These are phyloP conservation scores for Cochlearius cochlearius DNA, from an alignment of 2,113 vertebrate genomes.

Conservation along the genomic window DNA sequence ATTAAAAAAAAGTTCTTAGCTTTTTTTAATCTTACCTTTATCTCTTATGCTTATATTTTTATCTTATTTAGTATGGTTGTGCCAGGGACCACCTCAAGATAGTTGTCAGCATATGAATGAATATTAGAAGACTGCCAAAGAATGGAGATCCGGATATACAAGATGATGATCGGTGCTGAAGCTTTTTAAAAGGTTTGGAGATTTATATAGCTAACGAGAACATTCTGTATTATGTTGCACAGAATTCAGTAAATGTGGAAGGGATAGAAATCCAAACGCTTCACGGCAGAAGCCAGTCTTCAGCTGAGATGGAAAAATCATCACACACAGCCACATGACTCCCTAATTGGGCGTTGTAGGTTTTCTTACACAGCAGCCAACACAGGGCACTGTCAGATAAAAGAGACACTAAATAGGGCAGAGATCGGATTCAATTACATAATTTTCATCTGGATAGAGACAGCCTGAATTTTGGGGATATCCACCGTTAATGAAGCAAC, in stretches of 20 bases:
- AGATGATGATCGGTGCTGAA: not conserved
- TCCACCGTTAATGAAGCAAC: not conserved
- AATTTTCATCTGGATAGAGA: not conserved
- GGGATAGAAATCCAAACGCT: not conserved
- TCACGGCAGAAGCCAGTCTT: not conserved
- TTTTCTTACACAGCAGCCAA: slow-evolving; percentile 21
- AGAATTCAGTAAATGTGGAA: not conserved
- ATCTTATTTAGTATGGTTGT: not conserved
- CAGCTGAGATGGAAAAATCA: slow-evolving; percentile 23
- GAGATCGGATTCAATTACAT: not conserved
- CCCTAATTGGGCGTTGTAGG: not conserved
- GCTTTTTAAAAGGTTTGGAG: not conserved
- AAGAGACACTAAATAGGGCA: not conserved
- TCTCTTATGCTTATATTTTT: not conserved
- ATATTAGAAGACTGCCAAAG: not conserved
- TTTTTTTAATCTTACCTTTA: not conserved
- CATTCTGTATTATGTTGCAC: not conserved
- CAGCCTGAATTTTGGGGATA: not conserved
- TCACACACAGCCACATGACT: not conserved
- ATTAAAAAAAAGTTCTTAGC: not conserved
- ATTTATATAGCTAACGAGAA: not conserved
- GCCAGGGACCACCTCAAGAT: not conserved
- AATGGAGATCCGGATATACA: not conserved
- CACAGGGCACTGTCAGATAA: not conserved
- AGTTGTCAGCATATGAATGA: not conserved